Base-by-base conservation (phyloP, 2,888 invertebrate species). In the Dolichomitus sp. region DNA sequence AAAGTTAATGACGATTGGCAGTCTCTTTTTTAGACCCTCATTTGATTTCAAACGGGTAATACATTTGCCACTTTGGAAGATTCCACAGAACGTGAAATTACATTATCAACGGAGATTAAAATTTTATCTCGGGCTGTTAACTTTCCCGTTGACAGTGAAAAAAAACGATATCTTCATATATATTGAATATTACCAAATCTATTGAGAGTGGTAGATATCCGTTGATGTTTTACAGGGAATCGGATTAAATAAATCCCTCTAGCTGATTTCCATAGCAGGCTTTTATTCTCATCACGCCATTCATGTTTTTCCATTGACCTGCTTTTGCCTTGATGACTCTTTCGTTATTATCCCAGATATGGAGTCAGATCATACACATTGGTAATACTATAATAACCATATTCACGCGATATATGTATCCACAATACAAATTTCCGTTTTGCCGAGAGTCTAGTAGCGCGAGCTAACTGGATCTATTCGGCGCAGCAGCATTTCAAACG, bases 381-480 rank as follows among this genome's bases (percentile, higher is more conserved):
- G 12, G 11, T 61, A 61, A 61, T 61, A 37, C 61, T 12, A 17
- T 61, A 61, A 40, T 61, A 61, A 37, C 61, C 37, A 9, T 61
- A 61, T 61, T 9, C 33, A 50, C 48, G 52, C 33, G 19, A 66
- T 68, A 42, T 40, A 77, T 69, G n/a, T 30, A 4, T 61, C 40
- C 61, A 30, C 19, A 54, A 42, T 68, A 52, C 63, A 70, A 50
- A 70, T 63, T 52, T 40, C n/a, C 37, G 59, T 65, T 70, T 70
- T 69, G 40, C 59, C 23, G 70, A 72, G 70, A 61, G 45, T 72
- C 61, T 75, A 54, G 57, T 50, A 78, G 78, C 70, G 66, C 52
- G 59, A 40, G 69, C 50, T 83, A 80, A 81, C 74, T 69, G 83
- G 81, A 83, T 83, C 74, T 81, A 78, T 83, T 74, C 74, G 69